phyloP scores from a whole-genome alignment of 2,888 invertebrate genomes.

The Diarsia mendica region DNA sequence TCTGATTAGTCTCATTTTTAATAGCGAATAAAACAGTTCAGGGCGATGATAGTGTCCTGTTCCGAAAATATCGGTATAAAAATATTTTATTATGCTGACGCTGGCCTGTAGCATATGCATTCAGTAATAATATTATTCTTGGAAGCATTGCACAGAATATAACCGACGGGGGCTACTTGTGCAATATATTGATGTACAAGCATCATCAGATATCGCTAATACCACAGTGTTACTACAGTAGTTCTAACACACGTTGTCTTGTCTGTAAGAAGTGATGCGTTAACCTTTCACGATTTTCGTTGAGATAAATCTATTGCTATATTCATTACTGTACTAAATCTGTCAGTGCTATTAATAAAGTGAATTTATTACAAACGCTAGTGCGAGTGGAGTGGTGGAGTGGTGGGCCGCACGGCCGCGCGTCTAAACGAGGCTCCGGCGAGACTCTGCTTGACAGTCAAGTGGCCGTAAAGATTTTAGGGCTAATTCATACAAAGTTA shows the following conservation, averaged over 20 bases:
- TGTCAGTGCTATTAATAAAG: conserved; percentile 56
- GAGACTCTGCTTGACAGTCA: conserved; percentile 62
- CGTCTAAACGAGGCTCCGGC: conserved; percentile 60
- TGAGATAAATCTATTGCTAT: conserved; percentile 33
- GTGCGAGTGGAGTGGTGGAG: conserved; percentile 49
- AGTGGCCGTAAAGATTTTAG: conserved; percentile 71
- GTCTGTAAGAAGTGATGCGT: conserved; percentile 7
- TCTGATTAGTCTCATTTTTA: conserved; percentile 57
- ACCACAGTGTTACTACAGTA: not conserved
- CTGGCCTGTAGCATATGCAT: conserved; percentile 19
- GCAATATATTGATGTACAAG: conserved; percentile 22
- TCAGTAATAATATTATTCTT: conserved; percentile 24
- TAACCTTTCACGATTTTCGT: conserved; percentile 39
- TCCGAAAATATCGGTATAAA: conserved; percentile 27
- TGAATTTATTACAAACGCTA: conserved; percentile 50
- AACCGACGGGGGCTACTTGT: not conserved
- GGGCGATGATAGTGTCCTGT: conserved; percentile 35
- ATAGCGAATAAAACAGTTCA: conserved; percentile 50
- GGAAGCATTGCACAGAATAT: not conserved
- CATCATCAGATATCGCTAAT: conserved; percentile 4
- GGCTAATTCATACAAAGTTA: conserved; percentile 74
- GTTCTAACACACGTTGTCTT: conserved; percentile 1
- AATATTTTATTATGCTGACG: conserved; percentile 32
- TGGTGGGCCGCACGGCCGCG: conserved; percentile 4
- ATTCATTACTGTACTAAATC: conserved; percentile 51